Percentiles rank a stretch among this genome's conserved stretches.
These are phyloP conservation scores for Plutomurus gul DNA, from an alignment of 1,140 invertebrate genomes.

Conservation along the genomic window DNA sequence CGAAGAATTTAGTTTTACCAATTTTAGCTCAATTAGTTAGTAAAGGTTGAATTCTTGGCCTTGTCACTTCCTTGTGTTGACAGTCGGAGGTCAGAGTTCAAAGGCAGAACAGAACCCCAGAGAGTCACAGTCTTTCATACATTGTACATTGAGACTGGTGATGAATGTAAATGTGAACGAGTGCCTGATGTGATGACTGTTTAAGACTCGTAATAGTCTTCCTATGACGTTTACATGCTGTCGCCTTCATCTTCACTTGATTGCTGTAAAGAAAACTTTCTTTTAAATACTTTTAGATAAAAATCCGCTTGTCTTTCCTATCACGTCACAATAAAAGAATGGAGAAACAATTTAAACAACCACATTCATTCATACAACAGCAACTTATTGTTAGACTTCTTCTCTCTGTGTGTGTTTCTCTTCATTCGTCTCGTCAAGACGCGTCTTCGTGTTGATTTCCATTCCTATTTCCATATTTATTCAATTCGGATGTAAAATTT, in stretches of 20 bases:
- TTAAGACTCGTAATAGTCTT: conserved; percentile 32
- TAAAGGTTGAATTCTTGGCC: conserved; percentile 24
- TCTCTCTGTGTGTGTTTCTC: too few relatives aligned
- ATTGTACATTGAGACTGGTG: too few relatives aligned
- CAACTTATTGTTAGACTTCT: too few relatives aligned
- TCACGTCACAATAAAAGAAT: too few relatives aligned
- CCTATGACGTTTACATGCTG: not conserved
- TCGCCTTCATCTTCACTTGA: not conserved
- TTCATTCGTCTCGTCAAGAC: too few relatives aligned
- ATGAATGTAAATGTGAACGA: not conserved
- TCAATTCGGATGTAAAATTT: not conserved
- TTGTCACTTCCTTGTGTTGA: conserved; percentile 44
- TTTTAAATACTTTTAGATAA: too few relatives aligned
- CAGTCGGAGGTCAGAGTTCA: conserved; percentile 44
- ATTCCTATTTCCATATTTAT: conserved; percentile 14
- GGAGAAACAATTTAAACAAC: too few relatives aligned
- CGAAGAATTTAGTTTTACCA: conserved; percentile 17
- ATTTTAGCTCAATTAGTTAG: conserved; percentile 29
- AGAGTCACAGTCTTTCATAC: not conserved
- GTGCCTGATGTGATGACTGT: conserved; percentile 34
- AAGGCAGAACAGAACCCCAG: conserved; percentile 39
- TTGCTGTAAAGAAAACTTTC: not conserved
- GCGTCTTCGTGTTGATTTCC: not conserved
- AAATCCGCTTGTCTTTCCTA: too few relatives aligned
- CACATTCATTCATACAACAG: too few relatives aligned